Evolutionary conservation across 2,888 invertebrate genomes (phyloP).

Genomic region (Geophilus truncorum): DNA sequence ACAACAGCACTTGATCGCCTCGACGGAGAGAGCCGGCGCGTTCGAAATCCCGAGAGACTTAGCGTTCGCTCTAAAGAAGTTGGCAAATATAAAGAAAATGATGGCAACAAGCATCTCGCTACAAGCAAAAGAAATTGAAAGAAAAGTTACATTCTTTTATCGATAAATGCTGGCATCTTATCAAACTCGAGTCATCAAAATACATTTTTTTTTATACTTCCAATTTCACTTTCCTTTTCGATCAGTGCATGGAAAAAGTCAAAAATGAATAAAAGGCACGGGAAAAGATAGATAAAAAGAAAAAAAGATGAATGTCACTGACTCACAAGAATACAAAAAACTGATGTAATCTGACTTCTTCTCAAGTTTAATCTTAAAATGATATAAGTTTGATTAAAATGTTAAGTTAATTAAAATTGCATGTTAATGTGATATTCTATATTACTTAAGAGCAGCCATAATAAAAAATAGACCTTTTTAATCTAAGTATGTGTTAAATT

Average conservation of each 20-base stretch:
- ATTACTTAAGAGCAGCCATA: too few species aligned
- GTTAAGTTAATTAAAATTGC: too few species aligned
- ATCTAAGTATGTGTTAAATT: too few species aligned
- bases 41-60: not conserved
- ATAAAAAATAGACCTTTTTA: too few species aligned
- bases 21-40: not conserved
- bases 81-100: constrained; percentile 25
- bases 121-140: constrained; percentile 18
- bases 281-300: not conserved
- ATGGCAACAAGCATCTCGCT: constrained; percentile 1
- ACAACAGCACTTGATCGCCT: constrained; percentile 16
- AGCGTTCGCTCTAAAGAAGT: constrained; percentile 16
- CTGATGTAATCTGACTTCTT: too few species aligned
- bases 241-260: not conserved
- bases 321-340: too few species aligned
- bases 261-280: not conserved
- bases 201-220: not conserved
- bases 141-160: constrained; percentile 13
- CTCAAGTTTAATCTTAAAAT: too few species aligned
- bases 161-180: constrained; percentile 19
- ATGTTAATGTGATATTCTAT: too few species aligned
- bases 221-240: not conserved
- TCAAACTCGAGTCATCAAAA: constrained; percentile 16
- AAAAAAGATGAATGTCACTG: not conserved
- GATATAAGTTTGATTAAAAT: too few species aligned